Evolutionary conservation across 2,888 invertebrate species (phyloP).

Genomic region (Pterobdella sp.): DNA sequence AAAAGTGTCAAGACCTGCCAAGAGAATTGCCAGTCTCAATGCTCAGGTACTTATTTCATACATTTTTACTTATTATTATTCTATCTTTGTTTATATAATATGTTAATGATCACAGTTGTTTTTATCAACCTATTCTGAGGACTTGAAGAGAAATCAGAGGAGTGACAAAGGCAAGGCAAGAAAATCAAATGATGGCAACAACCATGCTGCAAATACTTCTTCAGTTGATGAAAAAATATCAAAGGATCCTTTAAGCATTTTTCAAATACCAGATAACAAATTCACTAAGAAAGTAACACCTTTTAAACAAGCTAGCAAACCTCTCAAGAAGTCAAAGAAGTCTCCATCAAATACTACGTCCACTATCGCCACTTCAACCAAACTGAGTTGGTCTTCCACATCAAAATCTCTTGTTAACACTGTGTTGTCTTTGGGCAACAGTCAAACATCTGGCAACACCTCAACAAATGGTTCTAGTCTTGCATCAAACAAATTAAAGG

Average conservation of each 20-base stretch:
- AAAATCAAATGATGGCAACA: not conserved
- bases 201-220: not conserved
- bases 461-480: not conserved
- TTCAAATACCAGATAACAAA: not conserved
- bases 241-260: not conserved
- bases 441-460: not conserved
- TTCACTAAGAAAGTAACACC: not conserved
- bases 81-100: not conserved
- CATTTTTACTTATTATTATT: not conserved
- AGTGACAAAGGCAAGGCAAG: not conserved
- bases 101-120: constrained; percentile 8
- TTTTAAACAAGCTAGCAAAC: not conserved
- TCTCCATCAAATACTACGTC: not conserved
- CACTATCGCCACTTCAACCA: not conserved
- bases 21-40: constrained; percentile 39
- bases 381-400: not conserved
- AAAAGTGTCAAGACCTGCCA: constrained; percentile 21
- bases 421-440: not conserved
- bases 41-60: constrained; percentile 34
- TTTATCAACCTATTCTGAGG: constrained; percentile 9
- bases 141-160: not conserved
- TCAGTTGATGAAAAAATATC: not conserved
- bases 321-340: not conserved
- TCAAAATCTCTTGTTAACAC: not conserved
- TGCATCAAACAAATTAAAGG: not conserved